Evolutionary conservation across 92 coral and sea anemone genomes (phyloP).

Genomic region (Pocillopora grandis): DNA sequence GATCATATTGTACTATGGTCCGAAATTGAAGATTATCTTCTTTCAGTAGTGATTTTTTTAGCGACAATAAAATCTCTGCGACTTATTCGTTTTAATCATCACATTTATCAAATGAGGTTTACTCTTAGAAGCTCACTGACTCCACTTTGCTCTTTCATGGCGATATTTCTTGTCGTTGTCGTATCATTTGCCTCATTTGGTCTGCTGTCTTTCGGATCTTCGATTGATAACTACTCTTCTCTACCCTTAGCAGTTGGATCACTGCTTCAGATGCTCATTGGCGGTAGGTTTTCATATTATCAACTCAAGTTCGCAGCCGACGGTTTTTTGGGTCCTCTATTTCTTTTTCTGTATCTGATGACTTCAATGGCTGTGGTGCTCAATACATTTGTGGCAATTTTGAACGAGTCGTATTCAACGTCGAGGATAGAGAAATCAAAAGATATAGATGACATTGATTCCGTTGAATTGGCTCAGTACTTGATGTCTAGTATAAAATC

Average conservation of each 20-base stretch:
- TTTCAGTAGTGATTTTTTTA: conserved; percentile 67
- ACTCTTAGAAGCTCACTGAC: conserved; percentile 64
- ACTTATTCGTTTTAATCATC: conserved; percentile 69
- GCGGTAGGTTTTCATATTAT: conserved; percentile 51
- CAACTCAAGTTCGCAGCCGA: conserved; percentile 53
- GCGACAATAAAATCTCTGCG: conserved; percentile 69
- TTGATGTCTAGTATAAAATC: neutral
- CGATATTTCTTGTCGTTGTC: conserved; percentile 55
- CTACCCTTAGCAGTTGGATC: conserved; percentile 48
- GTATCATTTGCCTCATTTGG: conserved; percentile 79
- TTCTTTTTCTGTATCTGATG: conserved; percentile 57
- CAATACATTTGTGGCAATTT: conserved; percentile 66
- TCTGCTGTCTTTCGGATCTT: conserved; percentile 67
- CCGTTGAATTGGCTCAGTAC: conserved; percentile 7
- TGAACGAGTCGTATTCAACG: conserved; percentile 64
- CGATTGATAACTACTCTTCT: conserved; percentile 64
- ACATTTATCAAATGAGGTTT: conserved; percentile 65
- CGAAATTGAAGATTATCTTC: conserved; percentile 60
- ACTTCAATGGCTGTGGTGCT: conserved; percentile 50
- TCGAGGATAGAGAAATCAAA: conserved; percentile 30
- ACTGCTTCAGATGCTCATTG: conserved; percentile 68
- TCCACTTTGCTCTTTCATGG: conserved; percentile 63
- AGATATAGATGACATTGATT: conserved; percentile 10
- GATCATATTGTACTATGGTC: conserved; percentile 71
- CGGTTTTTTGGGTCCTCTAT: conserved; percentile 59